Conservation (phyloP, 2,888 invertebrate genomes). For the Cryptops parisi region DNA sequence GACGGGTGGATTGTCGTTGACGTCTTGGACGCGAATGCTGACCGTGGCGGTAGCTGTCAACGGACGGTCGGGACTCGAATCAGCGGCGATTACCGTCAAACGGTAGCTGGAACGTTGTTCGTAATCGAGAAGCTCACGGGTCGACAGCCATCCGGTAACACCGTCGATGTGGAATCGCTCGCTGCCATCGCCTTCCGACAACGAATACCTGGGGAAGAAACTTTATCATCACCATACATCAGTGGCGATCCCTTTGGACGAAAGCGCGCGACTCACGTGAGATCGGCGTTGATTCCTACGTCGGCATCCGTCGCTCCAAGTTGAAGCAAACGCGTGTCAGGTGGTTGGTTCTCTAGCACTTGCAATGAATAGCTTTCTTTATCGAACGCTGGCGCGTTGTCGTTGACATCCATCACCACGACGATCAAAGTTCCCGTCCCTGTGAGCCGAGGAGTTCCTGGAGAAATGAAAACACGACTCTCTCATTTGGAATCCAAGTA, state of each 20-base stretch:
- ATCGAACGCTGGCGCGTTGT: constrained; percentile 78
- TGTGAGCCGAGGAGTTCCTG: constrained; percentile 80
- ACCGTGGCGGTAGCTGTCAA: constrained; percentile 67
- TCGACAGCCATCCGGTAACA: constrained; percentile 61
- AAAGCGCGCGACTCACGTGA: constrained; percentile 48
- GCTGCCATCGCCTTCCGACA: constrained; percentile 29
- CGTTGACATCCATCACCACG: constrained; percentile 84
- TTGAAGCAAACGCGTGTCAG: constrained; percentile 59
- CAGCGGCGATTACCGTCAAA: constrained; percentile 72
- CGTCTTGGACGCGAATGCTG: constrained; percentile 37
- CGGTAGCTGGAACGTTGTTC: constrained; percentile 63
- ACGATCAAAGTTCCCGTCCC: constrained; percentile 83
- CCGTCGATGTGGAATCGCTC: constrained; percentile 65
- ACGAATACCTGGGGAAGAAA: constrained; percentile 44
- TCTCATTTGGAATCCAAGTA: not conserved
- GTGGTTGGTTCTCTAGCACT: constrained; percentile 66
- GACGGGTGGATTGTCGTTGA: constrained; percentile 33
- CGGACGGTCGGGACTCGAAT: constrained; percentile 72
- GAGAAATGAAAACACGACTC: constrained; percentile 17
- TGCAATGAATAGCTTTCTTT: constrained; percentile 55
- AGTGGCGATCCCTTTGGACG: too few relatives aligned
- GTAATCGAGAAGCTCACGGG: constrained; percentile 56
- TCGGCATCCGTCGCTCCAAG: constrained; percentile 70
- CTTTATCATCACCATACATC: too few relatives aligned
- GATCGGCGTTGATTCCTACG: constrained; percentile 67